Percentiles rank a stretch among this genome's conserved stretches.
Conservation (phyloP, 2,888 invertebrate genomes). For the Thalpophila matura region DNA sequence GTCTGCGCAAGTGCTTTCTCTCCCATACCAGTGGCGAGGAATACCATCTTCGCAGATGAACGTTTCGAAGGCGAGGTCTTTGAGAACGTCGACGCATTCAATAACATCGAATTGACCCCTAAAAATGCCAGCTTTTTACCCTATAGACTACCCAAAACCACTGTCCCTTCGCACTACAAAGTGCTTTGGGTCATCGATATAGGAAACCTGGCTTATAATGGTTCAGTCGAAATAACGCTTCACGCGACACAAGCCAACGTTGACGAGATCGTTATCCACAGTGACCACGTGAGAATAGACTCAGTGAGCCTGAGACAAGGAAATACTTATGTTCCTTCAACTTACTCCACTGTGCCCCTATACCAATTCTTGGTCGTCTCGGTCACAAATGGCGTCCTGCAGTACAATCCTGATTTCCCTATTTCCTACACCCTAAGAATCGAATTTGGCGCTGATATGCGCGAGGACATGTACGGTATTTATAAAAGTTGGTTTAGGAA, state of each 20-base stretch:
- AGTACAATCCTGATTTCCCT: slow-evolving; percentile 63
- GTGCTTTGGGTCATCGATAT: slow-evolving; percentile 86
- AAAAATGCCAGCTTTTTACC: slow-evolving; percentile 58
- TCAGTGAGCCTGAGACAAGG: slow-evolving; percentile 81
- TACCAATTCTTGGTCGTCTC: slow-evolving; percentile 75
- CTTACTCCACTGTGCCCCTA: slow-evolving; percentile 54
- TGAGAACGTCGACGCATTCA: slow-evolving; percentile 70
- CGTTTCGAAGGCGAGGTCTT: slow-evolving; percentile 79
- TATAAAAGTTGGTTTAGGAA: slow-evolving; percentile 84
- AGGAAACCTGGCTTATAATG: slow-evolving; percentile 70
- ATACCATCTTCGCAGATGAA: slow-evolving; percentile 84
- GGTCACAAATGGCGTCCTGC: slow-evolving; percentile 61
- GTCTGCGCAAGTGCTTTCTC: slow-evolving; percentile 70
- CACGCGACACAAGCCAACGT: slow-evolving; percentile 73
- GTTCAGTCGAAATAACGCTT: slow-evolving; percentile 79
- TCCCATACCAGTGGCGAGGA: slow-evolving; percentile 66
- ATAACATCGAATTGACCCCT: slow-evolving; percentile 25
- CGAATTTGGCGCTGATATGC: slow-evolving; percentile 72
- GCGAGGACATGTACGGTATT: slow-evolving; percentile 85
- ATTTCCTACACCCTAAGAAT: slow-evolving; percentile 72
- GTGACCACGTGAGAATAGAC: slow-evolving; percentile 72
- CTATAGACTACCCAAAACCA: slow-evolving; percentile 86
- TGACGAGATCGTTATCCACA: slow-evolving; percentile 79
- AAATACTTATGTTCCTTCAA: slow-evolving; percentile 54
- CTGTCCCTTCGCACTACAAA: slow-evolving; percentile 88